phyloP scores from a whole-genome alignment of 2,113 vertebrate genomes.

The Oxyura jamaicensis region DNA sequence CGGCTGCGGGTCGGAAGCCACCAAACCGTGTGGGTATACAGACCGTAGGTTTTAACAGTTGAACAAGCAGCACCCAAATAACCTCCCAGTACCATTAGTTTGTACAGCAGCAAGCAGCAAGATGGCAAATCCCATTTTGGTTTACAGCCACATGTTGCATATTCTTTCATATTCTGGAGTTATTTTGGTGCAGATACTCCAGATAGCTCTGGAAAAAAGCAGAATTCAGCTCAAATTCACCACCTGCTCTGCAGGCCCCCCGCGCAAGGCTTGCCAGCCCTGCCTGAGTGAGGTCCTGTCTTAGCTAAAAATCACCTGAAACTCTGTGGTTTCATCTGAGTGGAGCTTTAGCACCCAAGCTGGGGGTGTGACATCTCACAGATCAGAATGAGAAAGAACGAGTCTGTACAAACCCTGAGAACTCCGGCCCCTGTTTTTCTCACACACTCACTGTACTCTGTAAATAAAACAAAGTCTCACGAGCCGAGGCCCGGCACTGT shows the following conservation, averaged over 20 bases:
- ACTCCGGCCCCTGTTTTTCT: slow-evolving; percentile 19
- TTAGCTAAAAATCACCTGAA: slow-evolving; percentile 21
- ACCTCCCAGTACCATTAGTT: neutral
- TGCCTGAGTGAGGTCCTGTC: neutral
- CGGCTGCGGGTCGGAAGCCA: neutral
- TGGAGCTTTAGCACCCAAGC: slow-evolving; percentile 9
- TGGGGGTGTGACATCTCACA: slow-evolving; percentile 57
- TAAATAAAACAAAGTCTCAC: neutral
- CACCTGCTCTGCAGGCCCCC: neutral
- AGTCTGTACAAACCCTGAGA: slow-evolving; percentile 34
- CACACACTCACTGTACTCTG: neutral
- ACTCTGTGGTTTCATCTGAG: slow-evolving; percentile 31
- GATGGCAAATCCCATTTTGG: neutral
- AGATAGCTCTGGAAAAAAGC: fast-evolving
- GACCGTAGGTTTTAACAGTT: neutral
- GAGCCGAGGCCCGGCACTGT: fast-evolving
- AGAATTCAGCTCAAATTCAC: neutral
- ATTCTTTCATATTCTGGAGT: too few relatives aligned
- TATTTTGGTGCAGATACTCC: neutral
- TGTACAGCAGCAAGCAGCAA: neutral
- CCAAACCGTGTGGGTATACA: fast-evolving
- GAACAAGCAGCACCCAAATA: neutral
- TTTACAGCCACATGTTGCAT: neutral
- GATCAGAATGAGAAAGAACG: slow-evolving; percentile 17
- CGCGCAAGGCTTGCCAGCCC: neutral